These are phyloP conservation scores for Augochlorella aurata DNA, from an alignment of 2,888 invertebrate genomes.

Conservation along the genomic window DNA sequence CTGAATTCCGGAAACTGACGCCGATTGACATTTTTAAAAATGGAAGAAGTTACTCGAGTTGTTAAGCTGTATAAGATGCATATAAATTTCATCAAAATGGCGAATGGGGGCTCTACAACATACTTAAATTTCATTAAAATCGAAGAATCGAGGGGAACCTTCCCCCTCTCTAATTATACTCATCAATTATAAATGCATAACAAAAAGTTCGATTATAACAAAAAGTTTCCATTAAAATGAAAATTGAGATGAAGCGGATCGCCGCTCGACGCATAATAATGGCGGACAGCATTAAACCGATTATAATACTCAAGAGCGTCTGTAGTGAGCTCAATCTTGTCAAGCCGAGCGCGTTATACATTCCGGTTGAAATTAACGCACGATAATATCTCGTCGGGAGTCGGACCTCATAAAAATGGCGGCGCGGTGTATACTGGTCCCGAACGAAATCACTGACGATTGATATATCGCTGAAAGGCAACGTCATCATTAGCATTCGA, in stretches of 20 bases:
- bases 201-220: not conserved
- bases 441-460: constrained; percentile 34
- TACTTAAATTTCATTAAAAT: too few species aligned
- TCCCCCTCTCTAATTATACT: too few species aligned
- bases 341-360: constrained; percentile 13
- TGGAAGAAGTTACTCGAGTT: too few species aligned
- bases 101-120: too few species aligned
- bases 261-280: not conserved
- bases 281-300: not conserved
- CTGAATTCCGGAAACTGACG: too few species aligned
- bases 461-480: constrained; percentile 55
- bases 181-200: too few species aligned
- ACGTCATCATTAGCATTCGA: constrained; percentile 55
- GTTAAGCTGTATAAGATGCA: too few species aligned
- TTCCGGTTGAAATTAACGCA: constrained; percentile 32
- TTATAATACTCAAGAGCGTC: constrained; percentile 4
- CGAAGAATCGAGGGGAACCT: too few species aligned
- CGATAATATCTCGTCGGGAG: constrained; percentile 30
- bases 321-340: not conserved
- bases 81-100: too few species aligned
- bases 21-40: too few species aligned
- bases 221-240: not conserved
- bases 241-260: not conserved
- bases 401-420: constrained; percentile 21
- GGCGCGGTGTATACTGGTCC: constrained; percentile 4